Percentiles rank a stretch among this genome's conserved stretches.
Evolutionary conservation across 1,140 invertebrate genomes (phyloP).

Genomic region (Lepidurus couesii): DNA sequence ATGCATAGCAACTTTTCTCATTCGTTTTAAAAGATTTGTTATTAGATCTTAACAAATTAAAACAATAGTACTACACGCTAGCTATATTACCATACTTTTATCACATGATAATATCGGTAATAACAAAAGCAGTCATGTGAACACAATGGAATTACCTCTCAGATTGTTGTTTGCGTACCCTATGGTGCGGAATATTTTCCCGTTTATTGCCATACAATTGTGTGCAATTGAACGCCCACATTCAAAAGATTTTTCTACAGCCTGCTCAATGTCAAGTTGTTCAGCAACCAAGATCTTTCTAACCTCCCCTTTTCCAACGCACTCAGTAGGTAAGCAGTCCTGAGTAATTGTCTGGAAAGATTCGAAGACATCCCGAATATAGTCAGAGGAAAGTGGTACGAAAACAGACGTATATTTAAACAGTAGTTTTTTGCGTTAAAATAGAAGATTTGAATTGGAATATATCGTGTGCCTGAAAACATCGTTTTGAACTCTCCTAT

Average conservation of each 20-base stretch:
- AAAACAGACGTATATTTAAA: not conserved
- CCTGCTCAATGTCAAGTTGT: not conserved
- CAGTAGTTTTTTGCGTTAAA: not conserved
- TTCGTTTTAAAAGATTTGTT: too few species aligned
- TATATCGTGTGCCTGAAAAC: conserved; percentile 22
- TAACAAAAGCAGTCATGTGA: too few species aligned
- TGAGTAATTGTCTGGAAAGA: not conserved
- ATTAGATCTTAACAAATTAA: too few species aligned
- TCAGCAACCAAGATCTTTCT: not conserved
- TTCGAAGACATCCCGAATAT: not conserved
- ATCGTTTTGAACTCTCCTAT: not conserved
- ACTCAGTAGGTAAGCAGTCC: not conserved
- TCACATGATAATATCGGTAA: too few species aligned
- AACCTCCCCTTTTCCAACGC: not conserved
- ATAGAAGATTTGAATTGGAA: conserved; percentile 24
- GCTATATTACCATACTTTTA: too few species aligned
- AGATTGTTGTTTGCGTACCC: not conserved
- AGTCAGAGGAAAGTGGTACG: not conserved
- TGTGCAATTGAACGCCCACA: not conserved
- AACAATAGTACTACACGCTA: too few species aligned
- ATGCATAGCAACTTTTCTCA: too few species aligned
- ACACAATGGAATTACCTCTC: conserved; percentile 22
- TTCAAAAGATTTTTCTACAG: not conserved
- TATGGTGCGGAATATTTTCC: conserved; percentile 11
- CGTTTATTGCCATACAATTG: not conserved